These are phyloP conservation scores for Eupristina koningsbergeri DNA, from an alignment of 1,140 invertebrate genomes.

Conservation along the genomic window DNA sequence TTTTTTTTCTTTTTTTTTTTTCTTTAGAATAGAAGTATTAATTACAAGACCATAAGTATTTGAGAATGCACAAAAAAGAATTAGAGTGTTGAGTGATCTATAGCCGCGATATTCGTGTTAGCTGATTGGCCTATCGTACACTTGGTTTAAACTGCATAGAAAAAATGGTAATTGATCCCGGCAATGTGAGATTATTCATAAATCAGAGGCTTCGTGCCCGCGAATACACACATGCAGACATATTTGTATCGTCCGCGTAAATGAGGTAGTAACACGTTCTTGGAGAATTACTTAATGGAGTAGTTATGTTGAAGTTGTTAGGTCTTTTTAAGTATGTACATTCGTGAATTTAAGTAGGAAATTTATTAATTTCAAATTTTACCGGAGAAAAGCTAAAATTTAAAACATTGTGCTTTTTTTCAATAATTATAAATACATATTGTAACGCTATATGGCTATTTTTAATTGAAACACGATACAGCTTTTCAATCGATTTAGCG, in stretches of 20 bases:
- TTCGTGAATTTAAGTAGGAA: neutral
- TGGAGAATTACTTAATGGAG: neutral
- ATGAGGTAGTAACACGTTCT: constrained; percentile 13
- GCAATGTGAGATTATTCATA: neutral
- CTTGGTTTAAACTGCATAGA: neutral
- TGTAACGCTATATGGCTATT: too few species aligned
- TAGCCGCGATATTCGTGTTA: neutral
- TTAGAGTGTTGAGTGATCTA: neutral
- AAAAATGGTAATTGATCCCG: neutral
- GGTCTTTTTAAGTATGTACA: neutral
- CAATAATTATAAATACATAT: neutral
- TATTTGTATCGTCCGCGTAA: neutral
- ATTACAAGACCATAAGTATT: neutral
- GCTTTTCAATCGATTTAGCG: neutral
- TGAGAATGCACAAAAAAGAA: neutral
- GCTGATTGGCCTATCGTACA: neutral
- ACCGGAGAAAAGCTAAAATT: neutral
- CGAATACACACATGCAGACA: neutral
- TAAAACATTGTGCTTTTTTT: neutral
- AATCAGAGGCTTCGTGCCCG: neutral
- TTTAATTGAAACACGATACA: neutral
- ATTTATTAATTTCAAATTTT: constrained; percentile 15
- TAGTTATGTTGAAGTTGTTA: constrained; percentile 19
- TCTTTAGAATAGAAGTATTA: neutral
- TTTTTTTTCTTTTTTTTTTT: neutral